Base-by-base conservation (phyloP, 2,113 vertebrate genomes). In the Notarius lentiginosus region DNA sequence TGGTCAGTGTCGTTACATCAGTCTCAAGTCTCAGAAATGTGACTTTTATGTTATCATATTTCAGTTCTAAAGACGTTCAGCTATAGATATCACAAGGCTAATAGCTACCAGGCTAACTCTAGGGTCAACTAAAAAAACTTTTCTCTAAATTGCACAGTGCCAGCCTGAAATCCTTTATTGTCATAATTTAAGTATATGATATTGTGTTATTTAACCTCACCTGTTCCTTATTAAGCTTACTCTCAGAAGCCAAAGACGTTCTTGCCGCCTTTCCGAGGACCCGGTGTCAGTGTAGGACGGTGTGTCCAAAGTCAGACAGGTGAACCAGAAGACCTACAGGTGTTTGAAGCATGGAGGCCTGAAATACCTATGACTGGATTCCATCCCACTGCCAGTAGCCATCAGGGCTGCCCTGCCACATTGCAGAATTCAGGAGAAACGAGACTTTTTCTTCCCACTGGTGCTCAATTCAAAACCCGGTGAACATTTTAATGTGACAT, bases 1-100 rank as follows among this genome's bases (percentile, higher is more conserved):
- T 91, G 94, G 97, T 98, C 96, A 94, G 94, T 92, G 30, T 87
- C 30, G 20, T 55, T 30, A 41, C 56, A 1, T 56, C 53, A 79
- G 51, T 56, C 73, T 24, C 63, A 66, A 27, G 22, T n/a, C 63
- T 27, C n/a, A 66, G 12, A 66, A 11, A n/a, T 0, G 1, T 66
- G 2, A 11, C 27, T 66, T 65, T 2, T 17, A 18, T 3, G 41
- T 73, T 22, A 76, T 51, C 49, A 24, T 24, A 56, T 51, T 27
- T 79, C 51, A 56, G 20, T 0, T 55, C 76, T 17, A 15, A 77
- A 77, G 30, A 11, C 1, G 72, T 5, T 75, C 22, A 14, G 73
- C 47, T 76, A n/a, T 53, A 72, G 51, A 51, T 75, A 75, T 34
- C 34, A 0, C 18, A 75, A 10, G 20, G 14, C 47, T 79, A 79